Base-by-base conservation (phyloP, 2,888 invertebrate genomes). In the Drosophila pseudotakahashii region DNA sequence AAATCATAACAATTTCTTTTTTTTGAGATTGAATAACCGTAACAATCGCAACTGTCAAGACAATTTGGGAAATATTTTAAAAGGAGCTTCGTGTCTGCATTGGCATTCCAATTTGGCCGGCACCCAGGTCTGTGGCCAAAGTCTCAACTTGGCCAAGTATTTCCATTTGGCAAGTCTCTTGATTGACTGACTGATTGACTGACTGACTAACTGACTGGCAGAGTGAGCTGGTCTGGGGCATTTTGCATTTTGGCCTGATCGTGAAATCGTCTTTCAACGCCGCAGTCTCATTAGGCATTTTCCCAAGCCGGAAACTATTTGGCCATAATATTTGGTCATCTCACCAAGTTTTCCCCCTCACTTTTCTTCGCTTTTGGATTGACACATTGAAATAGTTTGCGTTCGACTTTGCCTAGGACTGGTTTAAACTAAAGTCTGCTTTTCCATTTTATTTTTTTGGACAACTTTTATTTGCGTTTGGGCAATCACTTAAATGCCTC, bases 301-400 rank as follows among this genome's bases (percentile, higher is more conserved):
- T 78, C 83, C 88, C 71, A 78, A 89, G 73, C 88, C 84, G 84
- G 84, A 84, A 84, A 84, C 78, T 78, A 85, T 82, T 88, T 85
- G 75, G 76, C 83, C 88, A 88, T 85, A 88, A 78, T 84, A 71
- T 85, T 84, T 84, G 88, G 80, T 78, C 82, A 78, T 79, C 79
- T 80, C 69, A 50, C 74, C 54, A 55, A 69, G 54, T 75, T 63
- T 72, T 73, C 73, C 76, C 71, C 69, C 79, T 69, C 77, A 53
- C 14, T 11, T 70, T 72, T 75, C 63, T 64, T 68, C 66, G 55
- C 69, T 63, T 44, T 86, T 44, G 68, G 82, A 71, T 87, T 82
- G 82, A 84, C 82, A 84, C 84, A 87, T 82, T 87, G 84, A 82
- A 77, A 81, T 75, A 87, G 71, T 77, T 81, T 67, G 78, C 7